Evolutionary conservation across 2,888 invertebrate species (phyloP).

Genomic region (Conomelus anceps): DNA sequence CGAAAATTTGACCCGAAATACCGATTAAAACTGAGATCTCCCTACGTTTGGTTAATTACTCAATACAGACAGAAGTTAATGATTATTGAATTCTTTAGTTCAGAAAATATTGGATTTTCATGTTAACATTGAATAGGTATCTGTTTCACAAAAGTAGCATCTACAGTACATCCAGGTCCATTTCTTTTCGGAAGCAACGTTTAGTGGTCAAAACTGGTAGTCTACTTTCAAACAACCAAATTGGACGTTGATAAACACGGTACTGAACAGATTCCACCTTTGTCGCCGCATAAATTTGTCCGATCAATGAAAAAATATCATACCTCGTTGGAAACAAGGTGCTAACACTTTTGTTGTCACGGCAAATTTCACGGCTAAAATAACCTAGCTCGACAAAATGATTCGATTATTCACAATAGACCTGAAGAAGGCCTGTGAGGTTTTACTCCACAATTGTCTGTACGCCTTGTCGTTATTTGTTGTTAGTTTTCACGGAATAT

Average conservation of each 20-base stretch:
- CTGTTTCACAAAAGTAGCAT: too few relatives aligned
- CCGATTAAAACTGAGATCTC: too few relatives aligned
- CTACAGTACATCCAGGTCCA: too few relatives aligned
- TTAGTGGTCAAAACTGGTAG: not conserved
- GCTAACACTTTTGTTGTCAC: not conserved
- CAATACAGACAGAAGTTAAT: too few relatives aligned
- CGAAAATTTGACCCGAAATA: too few relatives aligned
- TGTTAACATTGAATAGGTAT: too few relatives aligned
- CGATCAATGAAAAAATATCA: not conserved
- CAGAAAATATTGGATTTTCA: too few relatives aligned
- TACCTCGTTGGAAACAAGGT: not conserved
- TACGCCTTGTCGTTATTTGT: not conserved
- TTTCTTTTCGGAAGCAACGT: too few relatives aligned
- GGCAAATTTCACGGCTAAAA: not conserved
- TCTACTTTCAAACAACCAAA: not conserved
- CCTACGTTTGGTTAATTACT: too few relatives aligned
- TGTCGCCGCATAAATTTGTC: not conserved
- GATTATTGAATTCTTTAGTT: too few relatives aligned
- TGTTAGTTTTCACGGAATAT: not conserved
- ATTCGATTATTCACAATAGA: not conserved
- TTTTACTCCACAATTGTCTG: too few relatives aligned
- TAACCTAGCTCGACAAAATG: not conserved
- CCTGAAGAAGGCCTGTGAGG: not conserved
- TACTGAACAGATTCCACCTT: not conserved
- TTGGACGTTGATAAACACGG: not conserved